Evolutionary conservation across 2,797 vertebrate species (phyloP).

Genomic region (Spondyliosoma cantharus): DNA sequence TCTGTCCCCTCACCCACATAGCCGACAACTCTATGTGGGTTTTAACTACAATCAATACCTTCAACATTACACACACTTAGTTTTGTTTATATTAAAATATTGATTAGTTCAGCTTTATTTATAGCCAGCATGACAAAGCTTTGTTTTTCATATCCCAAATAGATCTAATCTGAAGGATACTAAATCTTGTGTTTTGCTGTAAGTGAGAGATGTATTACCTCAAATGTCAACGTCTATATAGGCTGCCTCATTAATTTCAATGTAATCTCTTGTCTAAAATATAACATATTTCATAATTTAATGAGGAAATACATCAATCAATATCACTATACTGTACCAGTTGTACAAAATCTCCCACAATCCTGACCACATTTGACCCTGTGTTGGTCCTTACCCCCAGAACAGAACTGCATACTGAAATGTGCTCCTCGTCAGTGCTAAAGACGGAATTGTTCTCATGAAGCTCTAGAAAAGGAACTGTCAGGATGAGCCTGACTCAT

Average conservation of each 20-base stretch:
- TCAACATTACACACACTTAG: neutral
- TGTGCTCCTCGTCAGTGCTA: neutral
- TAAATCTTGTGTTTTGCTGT: neutral
- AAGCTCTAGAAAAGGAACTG: conserved; percentile 8
- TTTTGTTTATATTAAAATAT: neutral
- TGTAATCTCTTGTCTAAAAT: neutral
- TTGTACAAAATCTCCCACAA: neutral
- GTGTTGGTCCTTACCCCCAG: neutral
- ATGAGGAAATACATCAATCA: neutral
- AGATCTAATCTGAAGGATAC: neutral
- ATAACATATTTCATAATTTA: neutral
- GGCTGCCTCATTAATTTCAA: neutral
- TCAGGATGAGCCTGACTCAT: conserved; percentile 22
- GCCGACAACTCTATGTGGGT: too few relatives aligned
- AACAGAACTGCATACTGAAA: neutral
- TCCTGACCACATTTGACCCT: neutral
- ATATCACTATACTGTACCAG: neutral
- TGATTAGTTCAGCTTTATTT: neutral
- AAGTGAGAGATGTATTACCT: neutral
- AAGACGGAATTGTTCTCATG: conserved; percentile 1
- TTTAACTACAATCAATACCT: neutral
- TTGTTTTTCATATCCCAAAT: neutral
- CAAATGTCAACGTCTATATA: neutral
- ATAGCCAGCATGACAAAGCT: neutral
- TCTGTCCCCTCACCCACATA: neutral